A percentile compares a stretch with the other conserved stretches of the same genome.
phyloP scores from a whole-genome alignment of 2,888 invertebrate species.

The Stenurella melanura region DNA sequence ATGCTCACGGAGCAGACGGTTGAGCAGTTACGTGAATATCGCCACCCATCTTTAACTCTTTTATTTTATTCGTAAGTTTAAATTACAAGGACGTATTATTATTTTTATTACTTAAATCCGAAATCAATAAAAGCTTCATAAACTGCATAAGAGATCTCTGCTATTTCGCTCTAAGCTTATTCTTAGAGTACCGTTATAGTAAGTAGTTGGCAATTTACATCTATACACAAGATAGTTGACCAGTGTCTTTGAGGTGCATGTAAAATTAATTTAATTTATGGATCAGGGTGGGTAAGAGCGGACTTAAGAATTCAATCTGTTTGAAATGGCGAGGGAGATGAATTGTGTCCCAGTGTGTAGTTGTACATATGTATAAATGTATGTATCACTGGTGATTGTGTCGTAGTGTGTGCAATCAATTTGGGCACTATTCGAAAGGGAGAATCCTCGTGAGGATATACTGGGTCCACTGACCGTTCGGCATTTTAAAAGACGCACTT shows the following conservation, averaged over 20 bases:
- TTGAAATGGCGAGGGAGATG: conserved; percentile 50
- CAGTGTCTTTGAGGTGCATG: background rate
- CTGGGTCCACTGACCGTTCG: conserved; percentile 67
- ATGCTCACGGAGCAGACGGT: too few relatives aligned
- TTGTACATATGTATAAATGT: conserved; percentile 64
- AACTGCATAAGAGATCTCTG: too few relatives aligned
- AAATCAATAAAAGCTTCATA: too few relatives aligned
- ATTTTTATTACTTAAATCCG: too few relatives aligned
- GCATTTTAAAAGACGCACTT: conserved; percentile 71
- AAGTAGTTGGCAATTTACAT: background rate
- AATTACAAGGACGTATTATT: too few relatives aligned
- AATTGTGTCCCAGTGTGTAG: conserved; percentile 22
- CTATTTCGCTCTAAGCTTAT: too few relatives aligned
- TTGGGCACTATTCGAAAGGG: conserved; percentile 69
- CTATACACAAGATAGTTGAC: background rate
- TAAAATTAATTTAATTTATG: conserved; percentile 50
- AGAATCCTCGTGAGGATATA: conserved; percentile 69
- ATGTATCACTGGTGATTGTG: conserved; percentile 69
- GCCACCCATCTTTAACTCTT: too few relatives aligned
- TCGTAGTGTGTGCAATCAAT: conserved; percentile 73
- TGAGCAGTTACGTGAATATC: too few relatives aligned
- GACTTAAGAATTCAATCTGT: conserved; percentile 52
- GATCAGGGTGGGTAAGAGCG: conserved; percentile 50
- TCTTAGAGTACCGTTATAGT: too few relatives aligned
- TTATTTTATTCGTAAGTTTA: too few relatives aligned